phyloP scores from a whole-genome alignment of 2,888 invertebrate species.

The Galerucella nymphaeae region DNA sequence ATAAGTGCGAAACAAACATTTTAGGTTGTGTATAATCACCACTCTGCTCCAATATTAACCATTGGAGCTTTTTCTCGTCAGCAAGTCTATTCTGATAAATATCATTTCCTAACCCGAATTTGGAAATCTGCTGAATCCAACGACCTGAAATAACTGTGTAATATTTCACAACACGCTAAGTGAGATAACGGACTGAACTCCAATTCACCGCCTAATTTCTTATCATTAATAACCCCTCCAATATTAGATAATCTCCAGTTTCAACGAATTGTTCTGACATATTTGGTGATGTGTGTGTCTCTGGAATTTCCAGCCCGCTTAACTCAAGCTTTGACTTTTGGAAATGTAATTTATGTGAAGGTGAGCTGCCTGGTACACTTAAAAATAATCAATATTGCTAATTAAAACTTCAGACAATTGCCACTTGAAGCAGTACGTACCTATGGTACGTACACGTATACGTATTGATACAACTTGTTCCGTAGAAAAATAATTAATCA shows the following conservation, averaged over 20 bases:
- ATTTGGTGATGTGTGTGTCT: conserved; percentile 22
- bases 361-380: neutral
- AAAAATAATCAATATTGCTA: neutral
- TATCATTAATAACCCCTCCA: conserved; percentile 18
- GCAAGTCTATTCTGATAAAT: neutral
- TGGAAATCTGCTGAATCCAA: neutral
- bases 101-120: neutral
- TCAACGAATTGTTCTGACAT: conserved; percentile 27
- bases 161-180: conserved; percentile 21
- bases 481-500: too few species aligned
- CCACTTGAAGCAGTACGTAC: too few species aligned
- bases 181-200: conserved; percentile 13
- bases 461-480: too few species aligned
- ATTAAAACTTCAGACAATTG: neutral
- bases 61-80: too few species aligned
- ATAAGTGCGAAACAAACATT: too few species aligned
- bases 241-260: conserved; percentile 25
- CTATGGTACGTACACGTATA: too few species aligned
- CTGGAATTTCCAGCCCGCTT: neutral
- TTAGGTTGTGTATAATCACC: too few species aligned
- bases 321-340: conserved; percentile 19
- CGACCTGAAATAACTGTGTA: conserved; percentile 14
- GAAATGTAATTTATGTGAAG: neutral
- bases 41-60: too few species aligned
- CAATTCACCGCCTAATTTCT: conserved; percentile 13